Conservation (phyloP, 2,888 invertebrate species). For the Cecidostiba fungosa region DNA sequence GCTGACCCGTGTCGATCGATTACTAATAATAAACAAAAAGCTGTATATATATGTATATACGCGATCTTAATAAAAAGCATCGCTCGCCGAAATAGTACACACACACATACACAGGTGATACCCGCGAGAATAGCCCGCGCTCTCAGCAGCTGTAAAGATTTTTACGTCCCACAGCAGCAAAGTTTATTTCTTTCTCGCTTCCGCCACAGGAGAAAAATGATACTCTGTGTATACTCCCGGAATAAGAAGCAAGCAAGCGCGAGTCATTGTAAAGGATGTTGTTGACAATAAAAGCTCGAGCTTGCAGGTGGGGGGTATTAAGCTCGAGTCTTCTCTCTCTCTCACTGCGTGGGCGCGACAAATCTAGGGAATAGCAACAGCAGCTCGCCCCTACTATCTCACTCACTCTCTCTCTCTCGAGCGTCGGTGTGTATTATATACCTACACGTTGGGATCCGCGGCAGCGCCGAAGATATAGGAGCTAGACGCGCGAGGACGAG, state of each 20-base stretch:
- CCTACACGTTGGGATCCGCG: background rate
- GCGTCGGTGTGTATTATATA: background rate
- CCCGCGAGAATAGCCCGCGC: background rate
- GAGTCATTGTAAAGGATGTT: background rate
- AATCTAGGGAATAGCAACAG: constrained; percentile 17
- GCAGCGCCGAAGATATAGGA: background rate
- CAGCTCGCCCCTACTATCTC: background rate
- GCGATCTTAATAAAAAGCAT: background rate
- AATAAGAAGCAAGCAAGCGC: background rate
- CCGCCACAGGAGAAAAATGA: background rate
- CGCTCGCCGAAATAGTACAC: too few relatives aligned
- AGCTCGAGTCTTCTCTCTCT: background rate
- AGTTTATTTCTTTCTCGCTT: background rate
- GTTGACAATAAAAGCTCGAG: background rate
- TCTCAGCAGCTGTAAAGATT: background rate
- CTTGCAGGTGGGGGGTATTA: background rate
- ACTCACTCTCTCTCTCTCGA: constrained; percentile 31
- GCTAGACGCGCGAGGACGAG: constrained; percentile 25
- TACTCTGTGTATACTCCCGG: background rate
- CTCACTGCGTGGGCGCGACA: constrained; percentile 20
- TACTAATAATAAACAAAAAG: background rate
- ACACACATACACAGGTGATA: background rate
- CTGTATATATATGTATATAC: too few relatives aligned
- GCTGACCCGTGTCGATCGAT: background rate
- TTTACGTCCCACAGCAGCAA: background rate